A percentile compares a stretch with the other conserved stretches of the same genome.
These are phyloP conservation scores for Chloropsis cyanopogon DNA, from an alignment of 2,113 vertebrate genomes.

Conservation along the genomic window DNA sequence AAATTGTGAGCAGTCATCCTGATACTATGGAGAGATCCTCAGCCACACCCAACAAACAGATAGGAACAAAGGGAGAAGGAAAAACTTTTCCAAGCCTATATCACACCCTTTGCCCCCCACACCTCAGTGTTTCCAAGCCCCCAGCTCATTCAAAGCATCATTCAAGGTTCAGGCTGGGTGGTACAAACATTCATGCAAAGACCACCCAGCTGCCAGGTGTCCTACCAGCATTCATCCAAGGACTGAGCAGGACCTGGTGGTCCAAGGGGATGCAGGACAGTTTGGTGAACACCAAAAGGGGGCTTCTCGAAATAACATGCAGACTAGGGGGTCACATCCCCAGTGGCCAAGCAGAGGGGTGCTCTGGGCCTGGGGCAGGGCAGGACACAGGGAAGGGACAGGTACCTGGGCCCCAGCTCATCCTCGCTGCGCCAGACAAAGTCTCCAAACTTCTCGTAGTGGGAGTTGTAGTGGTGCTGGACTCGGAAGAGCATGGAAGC, in stretches of 20 bases:
- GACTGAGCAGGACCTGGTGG: rapidly evolving
- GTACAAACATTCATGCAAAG: neutral
- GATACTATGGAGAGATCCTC: neutral
- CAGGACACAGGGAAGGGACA: neutral
- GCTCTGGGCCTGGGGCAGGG: neutral
- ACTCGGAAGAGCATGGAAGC: conserved; percentile 90
- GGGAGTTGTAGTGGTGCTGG: conserved; percentile 97
- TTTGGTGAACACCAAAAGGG: neutral
- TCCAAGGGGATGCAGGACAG: neutral
- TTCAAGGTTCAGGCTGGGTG: neutral
- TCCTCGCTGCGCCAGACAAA: conserved; percentile 98
- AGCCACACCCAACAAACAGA: neutral
- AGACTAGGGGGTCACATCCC: neutral
- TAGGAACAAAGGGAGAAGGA: neutral
- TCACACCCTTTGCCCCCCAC: neutral
- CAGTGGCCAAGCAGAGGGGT: neutral
- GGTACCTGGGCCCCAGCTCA: conserved; percentile 93
- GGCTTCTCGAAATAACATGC: neutral
- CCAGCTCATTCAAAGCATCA: neutral
- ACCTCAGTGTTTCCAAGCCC: neutral
- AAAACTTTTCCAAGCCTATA: neutral
- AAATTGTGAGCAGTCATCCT: conserved; percentile 12
- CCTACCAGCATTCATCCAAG: neutral
- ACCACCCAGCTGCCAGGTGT: neutral
- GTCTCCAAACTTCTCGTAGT: conserved; percentile 98